Evolutionary conservation across 2,797 vertebrate species (phyloP).

Genomic region (Pitangus sulphuratus): DNA sequence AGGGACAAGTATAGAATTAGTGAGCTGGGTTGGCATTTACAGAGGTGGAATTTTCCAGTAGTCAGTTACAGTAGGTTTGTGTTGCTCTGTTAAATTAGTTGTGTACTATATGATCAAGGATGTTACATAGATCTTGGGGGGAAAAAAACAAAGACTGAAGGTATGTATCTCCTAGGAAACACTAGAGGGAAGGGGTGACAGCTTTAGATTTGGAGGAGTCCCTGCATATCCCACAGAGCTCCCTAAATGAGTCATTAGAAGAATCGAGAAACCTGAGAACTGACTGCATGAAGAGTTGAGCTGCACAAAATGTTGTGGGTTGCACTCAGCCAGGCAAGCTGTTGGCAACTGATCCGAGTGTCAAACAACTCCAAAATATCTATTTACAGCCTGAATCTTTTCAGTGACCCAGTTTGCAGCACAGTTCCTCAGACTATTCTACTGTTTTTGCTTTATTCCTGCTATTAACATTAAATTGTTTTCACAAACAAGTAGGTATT

Average conservation of each 20-base stretch:
- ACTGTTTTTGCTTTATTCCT: not conserved
- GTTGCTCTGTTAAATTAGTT: not conserved
- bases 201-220: not conserved
- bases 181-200: not conserved
- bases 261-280: not conserved
- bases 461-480: not conserved
- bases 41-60: not conserved
- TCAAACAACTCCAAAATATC: not conserved
- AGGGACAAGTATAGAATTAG: not conserved
- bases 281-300: not conserved
- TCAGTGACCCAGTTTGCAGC: not conserved
- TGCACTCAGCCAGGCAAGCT: not conserved
- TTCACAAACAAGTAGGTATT: rapidly evolving
- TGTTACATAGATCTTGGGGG: not conserved
- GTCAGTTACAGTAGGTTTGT: not conserved
- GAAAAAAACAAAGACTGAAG: not conserved
- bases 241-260: not conserved
- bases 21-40: not conserved
- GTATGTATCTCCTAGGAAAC: not conserved
- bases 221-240: not conserved
- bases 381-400: not conserved
- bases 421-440: not conserved
- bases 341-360: not conserved
- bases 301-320: not conserved
- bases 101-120: not conserved